Base-by-base conservation (phyloP, 2,888 invertebrate genomes). In the Sycophila texana region DNA sequence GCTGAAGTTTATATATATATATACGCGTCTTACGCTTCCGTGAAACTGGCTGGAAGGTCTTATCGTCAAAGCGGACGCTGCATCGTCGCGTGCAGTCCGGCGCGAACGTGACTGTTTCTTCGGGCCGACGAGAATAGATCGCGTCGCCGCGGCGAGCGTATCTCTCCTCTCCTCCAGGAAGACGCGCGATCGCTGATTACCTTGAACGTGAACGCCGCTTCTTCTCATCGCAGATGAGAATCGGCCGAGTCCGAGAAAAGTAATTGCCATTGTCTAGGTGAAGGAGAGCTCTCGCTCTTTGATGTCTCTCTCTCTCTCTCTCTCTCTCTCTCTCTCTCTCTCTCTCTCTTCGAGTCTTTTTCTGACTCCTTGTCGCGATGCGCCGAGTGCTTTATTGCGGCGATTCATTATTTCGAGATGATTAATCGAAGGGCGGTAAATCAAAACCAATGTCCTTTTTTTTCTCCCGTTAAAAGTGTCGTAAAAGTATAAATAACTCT, bases 261-360 rank as follows among this genome's bases (percentile, higher is more conserved):
- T 78, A 78, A 78, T 78, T 78, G 78, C 78, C 78, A 73, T 78
- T 73, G 72, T 77, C 72, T 77, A 58, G 72, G 61, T 26, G 67
- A 72, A 71, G 58, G 65, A 71, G 51, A 47, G 65, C 53, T 61
- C 26, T 61, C 26, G 72, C 18, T 26, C 57, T 26, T 74, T 57
- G 57, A 74, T 66, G 74, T 75, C 68, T 75, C 13, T 39, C 60
- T 75, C 14, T 13, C 14, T 75, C 14, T 13, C 14, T 75, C 68
- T 75, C 13, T 39, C 60, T 75, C 14, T 13, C 14, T n/a, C 53
- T 61, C 26, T 61, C 26, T 61, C 18, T 26, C 57, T 26, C 66
- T 57, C 68, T 75, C 13, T 39, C 60, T 75, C 14, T 13, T 13
- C 60, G 30, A 75, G 66, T 60, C 14, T 39, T 18, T 47, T 20